Base-by-base conservation (phyloP, 2,113 vertebrate genomes). In the Chaetops frenatus region DNA sequence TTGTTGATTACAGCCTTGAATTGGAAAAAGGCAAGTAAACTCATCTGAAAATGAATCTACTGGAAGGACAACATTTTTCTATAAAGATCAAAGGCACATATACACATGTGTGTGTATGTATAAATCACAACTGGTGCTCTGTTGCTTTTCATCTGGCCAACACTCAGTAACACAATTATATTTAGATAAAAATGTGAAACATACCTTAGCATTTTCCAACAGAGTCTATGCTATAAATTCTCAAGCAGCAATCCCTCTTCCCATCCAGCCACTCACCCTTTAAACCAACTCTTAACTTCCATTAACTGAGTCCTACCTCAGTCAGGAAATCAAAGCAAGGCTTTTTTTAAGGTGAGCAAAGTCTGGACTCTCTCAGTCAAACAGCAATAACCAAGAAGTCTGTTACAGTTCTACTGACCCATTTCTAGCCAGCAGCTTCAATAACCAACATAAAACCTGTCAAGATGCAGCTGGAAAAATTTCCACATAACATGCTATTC, bases 131-230 rank as follows among this genome's bases (percentile, higher is more conserved):
- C 90, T 95, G 82, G 79, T 47, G 66, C 35, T 11, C 61, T 70
- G 74, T 44, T 95, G 91, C 88, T 94, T 94, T 92, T 96, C 95
- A 90, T 80, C 88, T 91, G 86, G 81, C 51, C 80, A 79, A 76
- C 69, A 92, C 81, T 91, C 77, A 61, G 51, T 60, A 87, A 91
- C 45, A 60, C 58, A 81, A 93, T 83, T 94, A 89, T 77, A 77
- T 73, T 92, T 45, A 82, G 77, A 83, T 80, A 96, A 86, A 89
- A 96, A 96, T 24, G 48, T 91, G 88, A 94, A 95, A 85, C 74
- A 81, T 50, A 69, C 64, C 77, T 80, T 67, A 57, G 65, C 60
- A 24, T 92, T 96, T 92, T 90, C 67, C 38, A 90, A 19, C 24
- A 76, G 50, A 73, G 40, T 10, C 66, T 2, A 0, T 19, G 60